Percentiles rank a stretch among this genome's conserved stretches.
phyloP scores from a whole-genome alignment of 2,797 vertebrate genomes.

The Acanthurus leucopareius region DNA sequence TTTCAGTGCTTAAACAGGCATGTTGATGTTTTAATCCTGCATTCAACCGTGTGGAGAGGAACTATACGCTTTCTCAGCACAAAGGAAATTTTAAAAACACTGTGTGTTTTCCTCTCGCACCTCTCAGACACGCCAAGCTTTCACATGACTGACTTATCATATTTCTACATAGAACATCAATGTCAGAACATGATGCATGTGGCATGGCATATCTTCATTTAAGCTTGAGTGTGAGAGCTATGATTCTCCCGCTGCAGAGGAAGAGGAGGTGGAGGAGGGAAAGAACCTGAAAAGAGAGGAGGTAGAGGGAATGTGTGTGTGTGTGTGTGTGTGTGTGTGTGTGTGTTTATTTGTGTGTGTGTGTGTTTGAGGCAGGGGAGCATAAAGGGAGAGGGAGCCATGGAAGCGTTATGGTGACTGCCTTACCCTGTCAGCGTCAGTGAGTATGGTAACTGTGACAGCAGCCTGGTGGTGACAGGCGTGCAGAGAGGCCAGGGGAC shows the following conservation, averaged over 20 bases:
- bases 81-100: conserved; percentile 45
- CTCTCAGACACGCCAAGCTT: conserved; percentile 55
- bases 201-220: conserved; percentile 75
- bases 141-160: conserved; percentile 79
- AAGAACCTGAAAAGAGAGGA: conserved; percentile 40
- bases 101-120: conserved; percentile 38
- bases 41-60: conserved; percentile 28
- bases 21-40: conserved; percentile 50
- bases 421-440: conserved; percentile 78
- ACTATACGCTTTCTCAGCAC: conserved; percentile 30
- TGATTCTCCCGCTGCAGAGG: conserved; percentile 62
- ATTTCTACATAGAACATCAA: conserved; percentile 74
- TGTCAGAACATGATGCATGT: conserved; percentile 66
- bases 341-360: conserved; percentile 25
- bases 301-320: conserved; percentile 23
- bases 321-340: conserved; percentile 27
- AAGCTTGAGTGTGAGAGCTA: conserved; percentile 69
- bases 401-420: conserved; percentile 77
- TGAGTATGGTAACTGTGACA: conserved; percentile 73
- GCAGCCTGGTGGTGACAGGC: conserved; percentile 82
- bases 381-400: conserved; percentile 69
- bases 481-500: conserved; percentile 81
- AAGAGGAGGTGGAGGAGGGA: conserved; percentile 47
- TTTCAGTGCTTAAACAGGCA: conserved; percentile 46
- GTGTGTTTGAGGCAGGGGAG: conserved; percentile 59